These are phyloP conservation scores for Pleuronectes platessa DNA, from an alignment of 2,113 vertebrate genomes.

Conservation along the genomic window DNA sequence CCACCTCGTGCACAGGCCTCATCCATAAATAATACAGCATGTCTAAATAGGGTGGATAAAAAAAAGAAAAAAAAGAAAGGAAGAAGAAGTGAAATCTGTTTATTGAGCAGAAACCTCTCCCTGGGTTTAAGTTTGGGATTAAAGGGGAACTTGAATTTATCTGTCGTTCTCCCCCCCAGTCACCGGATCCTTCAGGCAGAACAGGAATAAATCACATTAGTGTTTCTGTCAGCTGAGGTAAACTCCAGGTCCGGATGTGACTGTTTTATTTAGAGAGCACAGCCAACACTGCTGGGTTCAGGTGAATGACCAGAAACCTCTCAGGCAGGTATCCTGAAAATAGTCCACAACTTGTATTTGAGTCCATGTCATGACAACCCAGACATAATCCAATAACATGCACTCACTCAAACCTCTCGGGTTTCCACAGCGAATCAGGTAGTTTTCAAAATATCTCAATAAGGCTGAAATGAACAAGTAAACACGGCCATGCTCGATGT, in stretches of 20 bases:
- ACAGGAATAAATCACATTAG: conserved; percentile 67
- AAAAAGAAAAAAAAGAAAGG: background rate
- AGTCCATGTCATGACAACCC: conserved; percentile 1
- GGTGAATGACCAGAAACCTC: conserved; percentile 20
- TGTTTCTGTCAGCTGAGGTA: conserved; percentile 58
- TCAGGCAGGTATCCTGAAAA: conserved; percentile 1
- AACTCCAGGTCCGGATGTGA: conserved; percentile 58
- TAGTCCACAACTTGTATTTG: conserved; percentile 1
- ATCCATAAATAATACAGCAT: conserved; percentile 55
- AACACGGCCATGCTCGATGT: too few relatives aligned
- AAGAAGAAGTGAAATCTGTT: conserved; percentile 33
- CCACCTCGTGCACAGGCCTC: conserved; percentile 30
- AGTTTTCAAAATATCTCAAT: too few relatives aligned
- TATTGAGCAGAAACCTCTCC: conserved; percentile 55
- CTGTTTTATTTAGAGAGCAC: conserved; percentile 15
- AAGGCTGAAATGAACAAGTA: too few relatives aligned
- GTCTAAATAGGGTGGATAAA: conserved; percentile 42
- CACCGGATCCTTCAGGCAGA: conserved; percentile 48
- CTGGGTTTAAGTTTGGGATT: conserved; percentile 18
- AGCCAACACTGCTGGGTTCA: conserved; percentile 17
- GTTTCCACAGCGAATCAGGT: too few relatives aligned
- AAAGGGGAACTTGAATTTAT: conserved; percentile 37
- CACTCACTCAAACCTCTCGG: too few relatives aligned
- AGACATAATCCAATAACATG: too few relatives aligned
- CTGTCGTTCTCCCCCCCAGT: conserved; percentile 31